These are phyloP conservation scores for Andrena minutula DNA, from an alignment of 2,888 invertebrate species.

Conservation along the genomic window DNA sequence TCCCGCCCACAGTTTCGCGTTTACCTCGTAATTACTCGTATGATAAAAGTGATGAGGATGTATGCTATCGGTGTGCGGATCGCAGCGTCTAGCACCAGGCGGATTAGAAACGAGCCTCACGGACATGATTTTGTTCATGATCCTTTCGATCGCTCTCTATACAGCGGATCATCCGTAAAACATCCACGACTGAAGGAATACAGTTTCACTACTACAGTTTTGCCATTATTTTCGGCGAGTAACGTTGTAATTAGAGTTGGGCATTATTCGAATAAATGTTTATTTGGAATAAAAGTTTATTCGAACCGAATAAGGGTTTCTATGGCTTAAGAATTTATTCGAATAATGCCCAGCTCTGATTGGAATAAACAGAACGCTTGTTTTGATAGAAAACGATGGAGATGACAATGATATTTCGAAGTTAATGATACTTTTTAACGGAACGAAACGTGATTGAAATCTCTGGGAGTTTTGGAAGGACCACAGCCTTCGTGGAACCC, in stretches of 20 bases:
- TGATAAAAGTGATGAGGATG: constrained; percentile 34
- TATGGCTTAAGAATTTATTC: too few species aligned
- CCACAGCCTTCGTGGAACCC: too few species aligned
- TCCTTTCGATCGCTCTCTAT: constrained; percentile 30
- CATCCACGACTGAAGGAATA: not conserved
- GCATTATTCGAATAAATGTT: too few species aligned
- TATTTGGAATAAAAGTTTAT: too few species aligned
- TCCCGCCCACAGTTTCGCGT: constrained; percentile 77
- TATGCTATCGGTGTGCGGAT: constrained; percentile 27
- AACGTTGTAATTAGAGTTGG: too few species aligned
- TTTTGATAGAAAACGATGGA: not conserved
- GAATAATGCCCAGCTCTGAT: too few species aligned
- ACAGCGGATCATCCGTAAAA: not conserved
- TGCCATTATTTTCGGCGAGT: not conserved
- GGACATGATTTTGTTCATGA: constrained; percentile 9
- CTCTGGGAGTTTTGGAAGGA: too few species aligned
- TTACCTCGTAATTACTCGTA: constrained; percentile 65
- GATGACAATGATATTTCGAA: not conserved
- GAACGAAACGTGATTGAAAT: too few species aligned
- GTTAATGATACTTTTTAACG: too few species aligned
- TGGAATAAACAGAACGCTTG: not conserved
- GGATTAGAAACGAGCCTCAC: constrained; percentile 49
- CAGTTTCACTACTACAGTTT: not conserved
- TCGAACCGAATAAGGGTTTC: too few species aligned
- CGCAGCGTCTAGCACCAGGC: constrained; percentile 11